A percentile compares a stretch with the other conserved stretches of the same genome.
phyloP scores from a whole-genome alignment of 2,113 vertebrate genomes.

The Anarrhichthys ocellatus region DNA sequence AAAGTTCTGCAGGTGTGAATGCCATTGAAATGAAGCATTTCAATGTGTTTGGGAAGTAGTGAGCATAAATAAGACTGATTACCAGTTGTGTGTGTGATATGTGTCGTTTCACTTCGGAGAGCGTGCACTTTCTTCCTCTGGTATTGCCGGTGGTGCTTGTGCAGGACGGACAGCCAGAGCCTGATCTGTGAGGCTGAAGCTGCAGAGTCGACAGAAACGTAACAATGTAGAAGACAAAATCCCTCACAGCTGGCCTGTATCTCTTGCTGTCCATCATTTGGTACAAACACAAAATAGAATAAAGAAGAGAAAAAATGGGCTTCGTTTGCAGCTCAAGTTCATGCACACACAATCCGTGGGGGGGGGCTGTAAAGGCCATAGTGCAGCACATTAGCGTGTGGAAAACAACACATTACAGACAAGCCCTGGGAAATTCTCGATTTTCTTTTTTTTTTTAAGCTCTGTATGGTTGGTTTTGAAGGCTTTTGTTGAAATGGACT shows the following conservation, averaged over 20 bases:
- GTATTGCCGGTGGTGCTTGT: not conserved
- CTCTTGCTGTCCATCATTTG: not conserved
- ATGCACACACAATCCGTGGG: not conserved
- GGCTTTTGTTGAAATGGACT: slow-evolving; percentile 12
- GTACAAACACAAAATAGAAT: slow-evolving; percentile 7
- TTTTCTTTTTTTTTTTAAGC: not conserved
- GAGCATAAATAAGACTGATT: too few species aligned
- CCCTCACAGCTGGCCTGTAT: slow-evolving; percentile 23
- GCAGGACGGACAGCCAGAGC: slow-evolving; percentile 11
- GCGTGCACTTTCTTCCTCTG: slow-evolving; percentile 9
- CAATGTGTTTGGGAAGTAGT: too few species aligned
- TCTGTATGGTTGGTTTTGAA: slow-evolving; percentile 8
- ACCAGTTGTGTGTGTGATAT: too few species aligned
- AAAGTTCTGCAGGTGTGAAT: slow-evolving; percentile 11
- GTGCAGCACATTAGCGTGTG: slow-evolving; percentile 26
- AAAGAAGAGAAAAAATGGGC: not conserved
- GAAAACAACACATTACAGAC: slow-evolving; percentile 15
- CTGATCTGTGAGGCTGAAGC: slow-evolving; percentile 17
- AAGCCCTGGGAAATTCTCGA: not conserved
- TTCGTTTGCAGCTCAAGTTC: not conserved
- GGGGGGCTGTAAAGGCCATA: slow-evolving; percentile 1
- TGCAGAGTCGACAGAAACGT: slow-evolving; percentile 24
- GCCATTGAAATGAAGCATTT: not conserved
- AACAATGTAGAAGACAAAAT: slow-evolving; percentile 24
- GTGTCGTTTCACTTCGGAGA: not conserved